These are phyloP conservation scores for Baryphthengus martii DNA, from an alignment of 2,113 vertebrate genomes.

Conservation along the genomic window DNA sequence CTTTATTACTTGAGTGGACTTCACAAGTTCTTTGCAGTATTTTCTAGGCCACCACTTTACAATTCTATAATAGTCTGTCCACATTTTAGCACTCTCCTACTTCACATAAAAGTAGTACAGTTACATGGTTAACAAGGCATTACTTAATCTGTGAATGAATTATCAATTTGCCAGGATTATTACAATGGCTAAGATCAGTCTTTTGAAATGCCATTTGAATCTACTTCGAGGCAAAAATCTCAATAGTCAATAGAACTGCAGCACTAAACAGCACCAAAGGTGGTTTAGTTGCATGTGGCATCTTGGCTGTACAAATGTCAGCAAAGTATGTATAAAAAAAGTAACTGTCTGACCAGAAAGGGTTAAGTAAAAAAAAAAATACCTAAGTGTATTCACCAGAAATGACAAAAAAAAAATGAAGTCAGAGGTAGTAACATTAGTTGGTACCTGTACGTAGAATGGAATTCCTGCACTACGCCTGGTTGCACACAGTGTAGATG, in stretches of 20 bases:
- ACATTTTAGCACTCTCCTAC: background rate
- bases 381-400: background rate
- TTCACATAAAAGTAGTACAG: background rate
- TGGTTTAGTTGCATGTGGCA: background rate
- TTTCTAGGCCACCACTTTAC: background rate
- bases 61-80: background rate
- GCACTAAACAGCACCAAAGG: background rate
- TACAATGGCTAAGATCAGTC: background rate
- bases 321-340: background rate
- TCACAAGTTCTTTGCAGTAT: background rate
- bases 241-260: background rate
- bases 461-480: conserved; percentile 95
- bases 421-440: background rate
- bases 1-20: background rate
- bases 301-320: background rate
- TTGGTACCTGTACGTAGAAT: conserved; percentile 93
- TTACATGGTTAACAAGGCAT: background rate
- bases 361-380: background rate
- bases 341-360: background rate
- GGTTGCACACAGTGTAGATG: conserved; percentile 92
- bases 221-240: background rate
- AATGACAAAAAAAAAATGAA: background rate
- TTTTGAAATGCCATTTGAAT: background rate
- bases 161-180: background rate
- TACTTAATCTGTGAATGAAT: background rate